These are phyloP conservation scores for Neodiprion virginianus DNA, from an alignment of 1,140 invertebrate species.

Conservation along the genomic window DNA sequence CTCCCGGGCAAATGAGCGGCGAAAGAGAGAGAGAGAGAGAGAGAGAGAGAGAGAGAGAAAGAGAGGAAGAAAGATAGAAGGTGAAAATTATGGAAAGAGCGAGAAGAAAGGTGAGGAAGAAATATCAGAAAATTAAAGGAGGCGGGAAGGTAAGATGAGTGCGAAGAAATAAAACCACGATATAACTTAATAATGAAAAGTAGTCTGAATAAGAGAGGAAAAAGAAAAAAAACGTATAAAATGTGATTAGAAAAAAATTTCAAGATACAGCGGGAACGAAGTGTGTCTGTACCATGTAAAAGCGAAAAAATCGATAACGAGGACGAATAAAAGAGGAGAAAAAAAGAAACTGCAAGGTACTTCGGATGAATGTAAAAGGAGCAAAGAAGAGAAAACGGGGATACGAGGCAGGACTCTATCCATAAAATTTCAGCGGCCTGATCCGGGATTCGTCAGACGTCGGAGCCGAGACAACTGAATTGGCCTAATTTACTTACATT, in stretches of 20 bases:
- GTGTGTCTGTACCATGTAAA: background rate
- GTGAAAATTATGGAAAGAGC: conserved; percentile 25
- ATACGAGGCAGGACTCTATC: background rate
- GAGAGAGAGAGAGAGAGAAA: conserved; percentile 19
- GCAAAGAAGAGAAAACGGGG: no score
- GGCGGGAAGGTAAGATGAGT: conserved; percentile 23
- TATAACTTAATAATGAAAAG: conserved; percentile 25
- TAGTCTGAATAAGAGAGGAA: conserved; percentile 12
- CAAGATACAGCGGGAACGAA: no score
- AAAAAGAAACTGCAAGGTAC: background rate
- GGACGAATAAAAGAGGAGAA: background rate
- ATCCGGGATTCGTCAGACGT: conserved; percentile 19
- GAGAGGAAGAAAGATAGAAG: conserved; percentile 7
- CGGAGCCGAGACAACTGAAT: conserved; percentile 37
- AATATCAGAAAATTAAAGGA: conserved; percentile 20
- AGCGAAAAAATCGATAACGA: background rate
- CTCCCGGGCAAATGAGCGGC: conserved; percentile 40
- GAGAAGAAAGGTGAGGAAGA: conserved; percentile 28
- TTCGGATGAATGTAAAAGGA: background rate
- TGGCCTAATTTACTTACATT: conserved; percentile 59
- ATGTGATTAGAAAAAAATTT: no score
- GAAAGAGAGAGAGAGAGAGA: conserved; percentile 17
- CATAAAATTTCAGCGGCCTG: no score
- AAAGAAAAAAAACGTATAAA: no score
- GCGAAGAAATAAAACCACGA: background rate